Evolutionary conservation across 2,888 invertebrate species (phyloP).

Genomic region (Pomacea canaliculata): DNA sequence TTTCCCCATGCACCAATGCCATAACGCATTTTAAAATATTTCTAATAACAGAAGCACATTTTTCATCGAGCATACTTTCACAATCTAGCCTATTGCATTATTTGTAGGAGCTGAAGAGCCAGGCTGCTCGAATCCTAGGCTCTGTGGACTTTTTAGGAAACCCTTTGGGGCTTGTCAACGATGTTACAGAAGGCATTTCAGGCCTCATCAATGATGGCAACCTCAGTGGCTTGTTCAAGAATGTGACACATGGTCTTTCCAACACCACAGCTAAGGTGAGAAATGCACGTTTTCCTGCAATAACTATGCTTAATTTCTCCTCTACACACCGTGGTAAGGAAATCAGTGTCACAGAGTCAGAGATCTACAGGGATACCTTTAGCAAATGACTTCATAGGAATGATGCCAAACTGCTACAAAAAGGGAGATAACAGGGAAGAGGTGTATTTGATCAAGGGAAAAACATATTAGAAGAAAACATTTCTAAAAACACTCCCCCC

Average conservation of each 20-base stretch:
- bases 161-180: slow-evolving; percentile 94
- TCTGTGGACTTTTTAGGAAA: slow-evolving; percentile 98
- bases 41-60: no score
- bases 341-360: no score
- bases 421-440: no score
- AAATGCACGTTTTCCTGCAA: not conserved
- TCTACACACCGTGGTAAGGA: not conserved
- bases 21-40: no score
- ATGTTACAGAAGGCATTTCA: slow-evolving; percentile 94
- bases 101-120: slow-evolving; percentile 87
- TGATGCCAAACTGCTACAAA: no score
- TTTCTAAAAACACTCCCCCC: no score
- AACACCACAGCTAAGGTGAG: slow-evolving; percentile 96
- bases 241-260: slow-evolving; percentile 96
- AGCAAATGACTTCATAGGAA: no score
- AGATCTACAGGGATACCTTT: no score
- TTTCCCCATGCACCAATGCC: no score
- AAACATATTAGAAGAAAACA: no score
- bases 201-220: slow-evolving; percentile 93
- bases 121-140: slow-evolving; percentile 94
- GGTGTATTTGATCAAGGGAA: no score
- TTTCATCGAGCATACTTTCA: no score
- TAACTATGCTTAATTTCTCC: not conserved
- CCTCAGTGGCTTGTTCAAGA: slow-evolving; percentile 90
- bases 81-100: not conserved